Evolutionary conservation across 2,888 invertebrate species (phyloP), one percentile per base, ranked within the genome.

Genomic region (Netelia virgata): DNA sequence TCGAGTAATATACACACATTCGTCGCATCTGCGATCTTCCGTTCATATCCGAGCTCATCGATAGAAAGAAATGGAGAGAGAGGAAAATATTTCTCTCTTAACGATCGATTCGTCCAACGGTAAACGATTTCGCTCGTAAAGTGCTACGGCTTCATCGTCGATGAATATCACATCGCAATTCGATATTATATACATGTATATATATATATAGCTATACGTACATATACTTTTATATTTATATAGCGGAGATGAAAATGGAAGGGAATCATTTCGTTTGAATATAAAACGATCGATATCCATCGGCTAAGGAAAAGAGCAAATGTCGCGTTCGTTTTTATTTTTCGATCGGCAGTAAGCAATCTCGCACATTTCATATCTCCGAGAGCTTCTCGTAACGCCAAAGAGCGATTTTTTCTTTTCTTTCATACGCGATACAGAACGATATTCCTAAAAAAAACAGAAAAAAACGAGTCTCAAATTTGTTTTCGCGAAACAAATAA

Each of bases 61-160:
- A 36, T 36, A 36, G 36, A 36, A 36, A 36, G 6, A 61, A 61
- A 28, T n/a, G 16, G 18, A 74, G 53, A 57, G 66, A 36, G n/a
- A 59, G 53, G 63, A 14, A 63, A 73, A 78, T 73, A 68, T 68
- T 78, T 53, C 43, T 72, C 72, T 57, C 63, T 83, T 83, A 79
- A 83, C 79, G 83, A 79, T 83, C 79, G 78, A 83, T 79, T 79
- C 78, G 69, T 70, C 70, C 50, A 53, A 79, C 79, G 79, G 78
- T 79, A 74, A 83, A 83, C 83, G 83, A 74, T 79, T 75, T 70
- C 79, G 64, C 75, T 83, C 69, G 75, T 80, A 79, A 83, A 75
- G 64, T 61, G 41, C 18, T 50, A 83, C 69, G 69, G 83, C 79
- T 83, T 83, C 83, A 79, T 83, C 78, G 69, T 55, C 41, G 36